Evolutionary conservation across 2,888 invertebrate species (phyloP).

Genomic region (Catocala sponsa): DNA sequence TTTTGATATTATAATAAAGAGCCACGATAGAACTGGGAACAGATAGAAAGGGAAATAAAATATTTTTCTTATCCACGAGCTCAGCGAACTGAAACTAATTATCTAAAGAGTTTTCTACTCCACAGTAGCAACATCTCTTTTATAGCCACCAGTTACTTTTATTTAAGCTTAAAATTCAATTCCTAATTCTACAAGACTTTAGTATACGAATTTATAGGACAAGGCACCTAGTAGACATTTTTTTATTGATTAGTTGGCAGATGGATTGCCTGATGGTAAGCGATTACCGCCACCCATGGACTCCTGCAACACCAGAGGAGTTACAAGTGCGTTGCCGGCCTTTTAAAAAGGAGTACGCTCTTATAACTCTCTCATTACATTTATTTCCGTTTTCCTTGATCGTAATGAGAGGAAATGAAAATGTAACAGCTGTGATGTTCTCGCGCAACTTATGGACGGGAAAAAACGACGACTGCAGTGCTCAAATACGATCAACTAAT

Average conservation of each 20-base stretch:
- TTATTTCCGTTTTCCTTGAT: conserved; percentile 1
- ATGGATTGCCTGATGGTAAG: no score
- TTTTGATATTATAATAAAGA: conserved; percentile 6
- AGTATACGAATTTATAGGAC: no score
- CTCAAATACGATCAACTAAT: conserved; percentile 27
- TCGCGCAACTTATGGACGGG: not conserved
- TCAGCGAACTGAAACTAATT: conserved; percentile 4
- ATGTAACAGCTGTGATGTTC: conserved; percentile 11
- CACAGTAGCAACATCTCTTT: not conserved
- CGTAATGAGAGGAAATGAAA: conserved; percentile 3
- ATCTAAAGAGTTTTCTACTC: not conserved
- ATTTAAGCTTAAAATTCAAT: no score
- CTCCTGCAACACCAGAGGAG: no score
- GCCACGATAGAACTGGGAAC: not conserved
- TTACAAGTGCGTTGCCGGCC: no score
- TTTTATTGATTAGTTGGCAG: no score
- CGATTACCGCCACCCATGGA: no score
- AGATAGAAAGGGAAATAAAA: not conserved
- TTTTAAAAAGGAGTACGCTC: no score
- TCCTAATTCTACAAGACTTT: no score
- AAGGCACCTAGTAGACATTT: no score
- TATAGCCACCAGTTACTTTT: not conserved
- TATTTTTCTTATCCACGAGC: not conserved
- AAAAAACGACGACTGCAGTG: conserved; percentile 11
- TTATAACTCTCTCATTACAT: no score